These are phyloP conservation scores for Ctenodactylus gundi DNA, from an alignment of 2,113 vertebrate genomes.

Conservation along the genomic window DNA sequence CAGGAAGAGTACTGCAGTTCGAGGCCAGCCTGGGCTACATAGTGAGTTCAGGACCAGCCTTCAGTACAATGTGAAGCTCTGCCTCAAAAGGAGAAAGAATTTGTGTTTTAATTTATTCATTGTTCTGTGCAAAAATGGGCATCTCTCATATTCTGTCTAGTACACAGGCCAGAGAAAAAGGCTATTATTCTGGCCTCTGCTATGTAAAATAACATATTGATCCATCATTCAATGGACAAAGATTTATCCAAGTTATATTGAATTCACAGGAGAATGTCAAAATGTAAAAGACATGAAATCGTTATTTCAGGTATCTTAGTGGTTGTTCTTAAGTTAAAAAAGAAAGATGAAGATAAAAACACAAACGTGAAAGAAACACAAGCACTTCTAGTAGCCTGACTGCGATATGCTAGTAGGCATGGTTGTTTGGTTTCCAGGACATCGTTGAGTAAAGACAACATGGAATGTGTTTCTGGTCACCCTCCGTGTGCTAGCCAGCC, in stretches of 20 bases:
- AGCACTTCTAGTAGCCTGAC: neutral
- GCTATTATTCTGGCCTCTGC: neutral
- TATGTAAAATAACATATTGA: neutral
- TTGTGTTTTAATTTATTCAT: neutral
- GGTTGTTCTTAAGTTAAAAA: neutral
- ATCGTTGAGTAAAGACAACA: neutral
- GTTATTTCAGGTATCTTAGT: neutral
- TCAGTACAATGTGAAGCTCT: no score
- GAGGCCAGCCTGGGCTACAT: no score
- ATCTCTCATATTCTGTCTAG: neutral
- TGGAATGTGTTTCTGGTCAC: no score
- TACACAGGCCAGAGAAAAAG: neutral
- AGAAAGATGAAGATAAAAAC: neutral
- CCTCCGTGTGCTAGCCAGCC: neutral
- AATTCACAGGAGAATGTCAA: neutral
- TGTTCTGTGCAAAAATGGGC: neutral
- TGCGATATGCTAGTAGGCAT: neutral
- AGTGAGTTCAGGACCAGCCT: no score
- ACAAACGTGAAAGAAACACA: conserved; percentile 1
- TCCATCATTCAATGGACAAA: neutral
- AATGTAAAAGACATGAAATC: neutral
- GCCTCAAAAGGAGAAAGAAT: neutral
- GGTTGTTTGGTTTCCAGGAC: neutral
- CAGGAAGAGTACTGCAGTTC: no score
- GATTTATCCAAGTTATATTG: neutral